Conservation (phyloP, 2,113 vertebrate species). For the Xenopus borealis region DNA sequence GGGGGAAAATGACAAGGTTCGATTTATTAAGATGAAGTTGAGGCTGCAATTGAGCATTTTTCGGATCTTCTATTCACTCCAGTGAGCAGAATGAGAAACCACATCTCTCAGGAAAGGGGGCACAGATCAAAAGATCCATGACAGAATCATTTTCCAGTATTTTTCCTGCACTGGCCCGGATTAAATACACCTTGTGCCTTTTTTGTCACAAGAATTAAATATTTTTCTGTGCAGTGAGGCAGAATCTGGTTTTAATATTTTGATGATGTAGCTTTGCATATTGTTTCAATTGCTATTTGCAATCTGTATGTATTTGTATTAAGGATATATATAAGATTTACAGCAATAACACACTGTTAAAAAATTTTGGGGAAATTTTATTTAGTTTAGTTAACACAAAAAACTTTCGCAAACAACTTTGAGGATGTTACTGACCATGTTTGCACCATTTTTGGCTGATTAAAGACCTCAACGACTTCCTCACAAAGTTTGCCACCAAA, state of each 20-base stretch:
- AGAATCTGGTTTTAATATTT: neutral
- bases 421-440: no score
- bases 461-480: no score
- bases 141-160: slow-evolving; percentile 9
- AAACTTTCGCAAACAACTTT: no score
- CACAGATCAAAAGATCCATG: slow-evolving; percentile 21
- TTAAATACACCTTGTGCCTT: neutral
- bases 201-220: neutral
- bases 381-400: no score
- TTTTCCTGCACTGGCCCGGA: neutral
- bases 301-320: no score
- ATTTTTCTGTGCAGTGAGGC: neutral
- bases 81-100: slow-evolving; percentile 20
- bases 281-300: neutral
- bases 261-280: neutral
- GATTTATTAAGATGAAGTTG: slow-evolving; percentile 22
- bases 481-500: no score
- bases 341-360: no score
- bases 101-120: neutral
- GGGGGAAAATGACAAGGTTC: slow-evolving; percentile 7
- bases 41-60: neutral
- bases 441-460: no score
- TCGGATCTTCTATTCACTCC: neutral
- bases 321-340: no score
- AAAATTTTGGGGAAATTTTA: no score